Evolutionary conservation across 2,113 vertebrate species (phyloP), one percentile per base, ranked within the genome.

Genomic region (Zapus hudsonius): DNA sequence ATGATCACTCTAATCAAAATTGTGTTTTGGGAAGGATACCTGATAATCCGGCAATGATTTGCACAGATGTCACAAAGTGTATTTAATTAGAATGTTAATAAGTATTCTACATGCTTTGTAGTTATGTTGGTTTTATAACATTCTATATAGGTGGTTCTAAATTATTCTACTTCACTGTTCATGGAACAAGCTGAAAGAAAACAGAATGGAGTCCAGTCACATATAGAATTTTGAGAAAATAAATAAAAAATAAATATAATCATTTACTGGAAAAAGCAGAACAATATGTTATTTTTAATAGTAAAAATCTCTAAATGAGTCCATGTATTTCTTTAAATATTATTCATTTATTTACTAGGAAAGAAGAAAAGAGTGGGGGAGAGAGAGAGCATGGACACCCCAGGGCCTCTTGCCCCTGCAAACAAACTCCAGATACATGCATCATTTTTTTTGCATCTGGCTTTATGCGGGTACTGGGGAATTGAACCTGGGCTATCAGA

Each of bases 261-360:
- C 10, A 7, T 40, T 20, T 57, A 67, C 47, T 33, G 8, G 33
- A 44, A 79, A 12, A 31, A 55, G 12, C 29, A 91, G 36, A 61
- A 93, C 88, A 47, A 12, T 36, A 25, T 44, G 47, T 88, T 91
- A 57, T 90, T 82, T 90, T 74, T 78, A 75, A 78, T 84, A 36
- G 19, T 38, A 69, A 63, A 89, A 4, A 31, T 67, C 0, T 31
- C 13, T 3, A 4, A 12, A 5, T 66, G 59, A 80, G 90, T 33
- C n/a, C 13, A 16, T 57, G 7, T 83, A 59, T 79, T 87, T 86
- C 4, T 78, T n/a, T n/a, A n/a, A n/a, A n/a, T n/a, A n/a, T n/a
- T n/a, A n/a, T n/a, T n/a, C n/a, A n/a, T n/a, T n/a, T n/a, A n/a
- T n/a, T n/a, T n/a, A n/a, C n/a, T n/a, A n/a, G n/a, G n/a, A n/a